Conservation (phyloP, 2,888 invertebrate species). For the Heliconius cydno region DNA sequence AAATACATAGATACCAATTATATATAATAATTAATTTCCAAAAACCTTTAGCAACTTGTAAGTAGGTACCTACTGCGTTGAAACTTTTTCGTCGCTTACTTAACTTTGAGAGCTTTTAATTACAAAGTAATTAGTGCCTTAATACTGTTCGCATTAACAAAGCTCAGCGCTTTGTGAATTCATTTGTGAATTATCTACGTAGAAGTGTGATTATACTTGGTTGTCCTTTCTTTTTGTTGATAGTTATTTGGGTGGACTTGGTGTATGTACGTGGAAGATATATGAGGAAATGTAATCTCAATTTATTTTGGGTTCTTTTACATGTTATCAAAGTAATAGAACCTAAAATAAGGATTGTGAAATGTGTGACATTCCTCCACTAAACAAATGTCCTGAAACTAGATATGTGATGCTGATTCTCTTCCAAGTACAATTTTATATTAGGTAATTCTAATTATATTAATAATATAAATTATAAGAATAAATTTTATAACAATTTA, state of each 20-base stretch:
- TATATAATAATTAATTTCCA: conserved; percentile 9
- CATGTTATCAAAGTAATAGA: no score
- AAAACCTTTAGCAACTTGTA: conserved; percentile 34
- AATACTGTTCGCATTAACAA: conserved; percentile 49
- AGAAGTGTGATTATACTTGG: conserved; percentile 23
- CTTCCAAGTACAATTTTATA: no score
- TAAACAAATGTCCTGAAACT: no score
- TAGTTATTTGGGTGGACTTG: background rate
- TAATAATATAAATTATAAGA: no score
- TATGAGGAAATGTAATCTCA: no score
- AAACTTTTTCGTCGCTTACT: conserved; percentile 52
- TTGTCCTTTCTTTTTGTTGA: conserved; percentile 18
- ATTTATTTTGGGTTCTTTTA: no score
- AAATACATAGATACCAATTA: no score
- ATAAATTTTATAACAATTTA: background rate
- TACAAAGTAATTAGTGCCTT: conserved; percentile 52
- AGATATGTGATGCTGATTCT: no score
- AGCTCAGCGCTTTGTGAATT: conserved; percentile 45
- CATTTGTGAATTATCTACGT: conserved; percentile 39
- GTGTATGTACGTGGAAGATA: background rate
- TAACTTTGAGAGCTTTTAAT: conserved; percentile 53
- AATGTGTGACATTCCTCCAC: no score
- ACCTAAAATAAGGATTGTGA: no score
- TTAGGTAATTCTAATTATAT: no score
- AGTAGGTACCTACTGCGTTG: conserved; percentile 27